phyloP scores from a whole-genome alignment of 2,113 vertebrate genomes.

The Hystrix cristata region DNA sequence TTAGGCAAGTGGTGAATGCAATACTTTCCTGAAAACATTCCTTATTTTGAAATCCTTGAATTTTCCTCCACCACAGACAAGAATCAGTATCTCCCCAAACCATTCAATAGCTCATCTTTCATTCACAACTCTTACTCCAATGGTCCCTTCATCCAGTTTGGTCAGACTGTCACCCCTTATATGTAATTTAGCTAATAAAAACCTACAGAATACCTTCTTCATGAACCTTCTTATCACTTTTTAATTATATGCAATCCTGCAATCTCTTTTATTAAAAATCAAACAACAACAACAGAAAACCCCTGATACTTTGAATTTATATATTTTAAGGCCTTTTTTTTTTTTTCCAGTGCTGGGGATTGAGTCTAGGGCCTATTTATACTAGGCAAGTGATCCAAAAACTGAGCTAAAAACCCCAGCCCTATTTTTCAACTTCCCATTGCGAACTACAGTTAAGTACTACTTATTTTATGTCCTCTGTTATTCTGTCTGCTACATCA shows the following conservation, averaged over 20 bases:
- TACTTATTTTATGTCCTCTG: background rate
- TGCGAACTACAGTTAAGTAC: slow-evolving; percentile 6
- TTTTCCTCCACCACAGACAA: background rate
- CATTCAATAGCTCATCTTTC: background rate
- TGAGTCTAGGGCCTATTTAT: background rate
- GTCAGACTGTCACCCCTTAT: background rate
- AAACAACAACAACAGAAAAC: background rate
- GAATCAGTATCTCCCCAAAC: background rate
- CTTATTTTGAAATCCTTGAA: background rate
- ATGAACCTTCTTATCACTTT: background rate
- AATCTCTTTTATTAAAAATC: background rate
- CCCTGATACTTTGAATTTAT: background rate
- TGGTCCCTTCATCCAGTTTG: background rate
- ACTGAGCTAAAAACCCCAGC: background rate
- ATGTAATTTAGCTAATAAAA: background rate
- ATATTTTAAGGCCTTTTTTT: background rate
- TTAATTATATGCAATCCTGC: background rate
- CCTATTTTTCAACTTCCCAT: background rate
- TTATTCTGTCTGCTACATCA: background rate
- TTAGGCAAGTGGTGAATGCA: background rate
- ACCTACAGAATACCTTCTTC: background rate
- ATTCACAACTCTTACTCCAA: background rate
- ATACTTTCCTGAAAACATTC: background rate
- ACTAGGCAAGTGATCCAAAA: background rate
- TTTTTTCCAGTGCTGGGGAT: background rate